Evolutionary conservation across 2,888 invertebrate species (phyloP).

Genomic region (Pheosia tremula): DNA sequence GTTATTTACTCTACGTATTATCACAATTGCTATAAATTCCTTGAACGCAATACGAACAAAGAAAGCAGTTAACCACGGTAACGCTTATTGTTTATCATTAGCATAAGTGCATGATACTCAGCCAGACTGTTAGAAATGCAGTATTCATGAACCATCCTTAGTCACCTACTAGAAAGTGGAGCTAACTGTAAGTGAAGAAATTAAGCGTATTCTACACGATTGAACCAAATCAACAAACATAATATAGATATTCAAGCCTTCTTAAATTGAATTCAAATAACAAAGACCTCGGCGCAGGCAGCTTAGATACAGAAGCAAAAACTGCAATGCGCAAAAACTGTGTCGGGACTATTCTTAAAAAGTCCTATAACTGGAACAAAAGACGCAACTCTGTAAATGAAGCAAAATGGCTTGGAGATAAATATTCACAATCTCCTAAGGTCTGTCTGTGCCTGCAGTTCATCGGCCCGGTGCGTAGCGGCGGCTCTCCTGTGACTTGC

Average conservation of each 20-base stretch:
- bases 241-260: neutral
- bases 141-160: neutral
- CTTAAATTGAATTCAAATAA: neutral
- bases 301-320: neutral
- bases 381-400: neutral
- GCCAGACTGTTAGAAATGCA: neutral
- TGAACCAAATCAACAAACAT: no score
- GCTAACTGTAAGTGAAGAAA: neutral
- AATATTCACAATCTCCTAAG: neutral
- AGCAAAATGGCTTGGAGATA: neutral
- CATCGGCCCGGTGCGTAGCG: slow-evolving; percentile 39
- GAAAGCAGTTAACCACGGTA: neutral
- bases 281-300: neutral
- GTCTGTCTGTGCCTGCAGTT: slow-evolving; percentile 18
- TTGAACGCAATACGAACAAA: slow-evolving; percentile 4
- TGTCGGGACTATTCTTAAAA: neutral
- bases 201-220: no score
- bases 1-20: neutral
- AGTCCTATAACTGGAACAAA: neutral
- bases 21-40: neutral
- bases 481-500: slow-evolving; percentile 14
- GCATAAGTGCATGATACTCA: neutral
- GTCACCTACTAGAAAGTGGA: neutral
- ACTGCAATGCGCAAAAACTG: neutral
- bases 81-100: neutral